Conservation (phyloP, 2,113 vertebrate genomes). For the Grantiella picta region DNA sequence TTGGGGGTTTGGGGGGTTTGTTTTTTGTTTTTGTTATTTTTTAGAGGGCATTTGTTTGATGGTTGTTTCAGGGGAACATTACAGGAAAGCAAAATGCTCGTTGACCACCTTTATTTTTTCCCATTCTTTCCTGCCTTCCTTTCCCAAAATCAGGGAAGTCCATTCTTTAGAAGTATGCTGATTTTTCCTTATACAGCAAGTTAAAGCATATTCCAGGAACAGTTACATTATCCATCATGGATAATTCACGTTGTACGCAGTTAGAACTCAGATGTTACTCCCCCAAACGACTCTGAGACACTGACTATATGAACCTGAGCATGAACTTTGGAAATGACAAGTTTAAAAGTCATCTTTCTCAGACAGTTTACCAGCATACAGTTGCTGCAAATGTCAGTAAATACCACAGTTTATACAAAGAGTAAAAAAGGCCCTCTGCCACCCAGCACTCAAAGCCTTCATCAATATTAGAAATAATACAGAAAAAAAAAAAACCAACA, state of each 20-base stretch:
- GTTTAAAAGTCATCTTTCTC: background rate
- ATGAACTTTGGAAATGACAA: background rate
- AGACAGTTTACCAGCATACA: background rate
- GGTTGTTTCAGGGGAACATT: background rate
- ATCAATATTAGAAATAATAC: background rate
- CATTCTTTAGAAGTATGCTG: background rate
- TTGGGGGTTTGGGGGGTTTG: accelerated
- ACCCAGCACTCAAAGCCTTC: background rate
- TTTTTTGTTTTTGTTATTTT: no score
- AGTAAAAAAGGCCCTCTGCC: background rate
- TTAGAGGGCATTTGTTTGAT: background rate
- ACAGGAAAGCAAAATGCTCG: background rate
- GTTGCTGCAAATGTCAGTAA: constrained; percentile 7
- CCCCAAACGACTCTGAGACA: background rate
- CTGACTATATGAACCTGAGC: background rate
- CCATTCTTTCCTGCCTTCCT: background rate
- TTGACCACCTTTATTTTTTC: background rate
- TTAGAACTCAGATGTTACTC: background rate
- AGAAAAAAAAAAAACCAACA: accelerated
- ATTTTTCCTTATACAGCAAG: background rate
- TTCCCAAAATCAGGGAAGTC: background rate
- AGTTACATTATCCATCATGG: background rate
- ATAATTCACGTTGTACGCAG: background rate
- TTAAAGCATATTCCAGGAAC: background rate
- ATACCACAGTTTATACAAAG: background rate